These are phyloP conservation scores for Myotis planiceps DNA, from an alignment of 2,797 vertebrate genomes.

Conservation along the genomic window DNA sequence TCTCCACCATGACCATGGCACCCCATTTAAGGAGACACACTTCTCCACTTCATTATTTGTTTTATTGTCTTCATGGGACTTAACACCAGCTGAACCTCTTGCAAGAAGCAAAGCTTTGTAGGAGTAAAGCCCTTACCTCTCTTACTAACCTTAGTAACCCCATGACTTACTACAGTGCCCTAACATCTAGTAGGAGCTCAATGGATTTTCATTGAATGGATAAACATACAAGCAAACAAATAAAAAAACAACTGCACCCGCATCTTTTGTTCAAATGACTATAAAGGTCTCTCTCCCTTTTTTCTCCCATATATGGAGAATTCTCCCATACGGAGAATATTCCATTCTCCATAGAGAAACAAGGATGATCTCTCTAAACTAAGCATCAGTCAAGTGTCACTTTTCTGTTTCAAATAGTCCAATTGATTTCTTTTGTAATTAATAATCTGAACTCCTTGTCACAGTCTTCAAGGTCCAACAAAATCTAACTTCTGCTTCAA, in stretches of 20 bases:
- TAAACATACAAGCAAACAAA: not conserved
- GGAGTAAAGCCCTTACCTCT: not conserved
- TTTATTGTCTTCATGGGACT: not conserved
- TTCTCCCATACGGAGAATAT: too few species aligned
- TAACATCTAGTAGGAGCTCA: not conserved
- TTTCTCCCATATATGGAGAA: not conserved
- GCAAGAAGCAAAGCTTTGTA: not conserved
- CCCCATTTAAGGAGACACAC: not conserved
- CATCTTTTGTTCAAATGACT: not conserved
- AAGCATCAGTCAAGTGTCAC: not conserved
- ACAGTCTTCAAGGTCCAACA: not conserved
- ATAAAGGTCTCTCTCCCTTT: not conserved
- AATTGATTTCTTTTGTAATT: not conserved
- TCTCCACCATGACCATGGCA: not conserved
- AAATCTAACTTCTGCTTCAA: not conserved
- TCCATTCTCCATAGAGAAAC: not conserved
- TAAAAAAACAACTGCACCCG: not conserved
- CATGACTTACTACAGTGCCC: not conserved
- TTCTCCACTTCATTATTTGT: not conserved
- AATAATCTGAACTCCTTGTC: not conserved
- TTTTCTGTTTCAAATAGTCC: not conserved
- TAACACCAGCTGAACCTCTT: not conserved
- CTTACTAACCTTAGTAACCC: not conserved
- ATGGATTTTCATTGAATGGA: not conserved
- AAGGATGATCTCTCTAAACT: not conserved